Conservation (phyloP, 2,888 invertebrate species). For the Aethes cnicana region DNA sequence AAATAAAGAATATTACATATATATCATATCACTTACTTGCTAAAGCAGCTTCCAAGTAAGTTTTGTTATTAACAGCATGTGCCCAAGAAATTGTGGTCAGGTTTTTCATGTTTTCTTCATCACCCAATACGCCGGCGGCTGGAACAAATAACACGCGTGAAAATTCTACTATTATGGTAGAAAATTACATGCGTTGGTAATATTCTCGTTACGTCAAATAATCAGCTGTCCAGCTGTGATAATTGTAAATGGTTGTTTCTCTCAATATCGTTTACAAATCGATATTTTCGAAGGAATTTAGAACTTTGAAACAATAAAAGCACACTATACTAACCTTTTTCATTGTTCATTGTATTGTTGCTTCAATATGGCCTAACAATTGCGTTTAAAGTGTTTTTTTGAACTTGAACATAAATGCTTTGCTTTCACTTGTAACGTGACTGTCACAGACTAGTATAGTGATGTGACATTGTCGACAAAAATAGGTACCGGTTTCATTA, state of each 20-base stretch:
- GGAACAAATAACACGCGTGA: slow-evolving; percentile 37
- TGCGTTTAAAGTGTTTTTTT: not conserved
- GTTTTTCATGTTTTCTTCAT: slow-evolving; percentile 81
- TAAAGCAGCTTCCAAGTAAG: slow-evolving; percentile 84
- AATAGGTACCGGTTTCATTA: no score
- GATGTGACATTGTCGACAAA: slow-evolving; percentile 16
- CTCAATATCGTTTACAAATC: no score
- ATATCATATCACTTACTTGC: slow-evolving; percentile 64
- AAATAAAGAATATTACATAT: no score
- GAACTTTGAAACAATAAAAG: no score
- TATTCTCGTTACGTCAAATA: slow-evolving; percentile 11
- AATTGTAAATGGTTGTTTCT: no score
- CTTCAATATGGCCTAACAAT: not conserved
- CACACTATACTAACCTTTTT: slow-evolving; percentile 1
- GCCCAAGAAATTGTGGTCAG: slow-evolving; percentile 90
- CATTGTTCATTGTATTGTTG: not conserved
- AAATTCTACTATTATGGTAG: slow-evolving; percentile 20
- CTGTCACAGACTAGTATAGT: slow-evolving; percentile 10
- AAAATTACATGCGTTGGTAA: slow-evolving; percentile 13
- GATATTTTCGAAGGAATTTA: not conserved
- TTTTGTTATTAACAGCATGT: slow-evolving; percentile 90
- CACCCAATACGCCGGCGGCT: slow-evolving; percentile 58
- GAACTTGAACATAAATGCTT: not conserved
- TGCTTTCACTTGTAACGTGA: not conserved
- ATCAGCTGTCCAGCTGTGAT: slow-evolving; percentile 9